Evolutionary conservation across 2,113 vertebrate genomes (phyloP).

Genomic region (Chinchilla lanigera): DNA sequence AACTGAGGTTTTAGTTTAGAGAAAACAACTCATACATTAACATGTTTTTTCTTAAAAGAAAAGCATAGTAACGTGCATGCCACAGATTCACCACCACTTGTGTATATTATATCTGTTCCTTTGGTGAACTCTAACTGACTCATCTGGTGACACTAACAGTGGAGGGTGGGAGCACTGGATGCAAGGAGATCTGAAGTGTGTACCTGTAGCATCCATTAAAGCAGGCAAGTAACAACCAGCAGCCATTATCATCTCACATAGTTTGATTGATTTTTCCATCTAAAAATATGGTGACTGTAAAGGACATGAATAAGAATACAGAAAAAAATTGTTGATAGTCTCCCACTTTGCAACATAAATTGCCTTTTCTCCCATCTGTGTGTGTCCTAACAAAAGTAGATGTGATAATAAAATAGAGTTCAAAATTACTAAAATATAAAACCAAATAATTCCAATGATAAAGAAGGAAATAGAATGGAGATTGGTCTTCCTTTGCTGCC

Average conservation of each 20-base stretch:
- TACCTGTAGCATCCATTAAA: neutral
- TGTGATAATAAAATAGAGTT: neutral
- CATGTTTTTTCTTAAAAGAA: neutral
- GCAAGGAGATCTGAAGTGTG: neutral
- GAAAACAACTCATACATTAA: neutral
- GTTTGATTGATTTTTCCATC: slow-evolving; percentile 9
- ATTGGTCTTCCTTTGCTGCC: neutral
- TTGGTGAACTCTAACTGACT: neutral
- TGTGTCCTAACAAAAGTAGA: neutral
- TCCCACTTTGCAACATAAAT: neutral
- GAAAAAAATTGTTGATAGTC: neutral
- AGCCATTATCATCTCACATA: neutral
- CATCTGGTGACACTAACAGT: neutral
- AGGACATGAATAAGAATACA: slow-evolving; percentile 8
- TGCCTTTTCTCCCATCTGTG: neutral
- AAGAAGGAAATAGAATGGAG: neutral
- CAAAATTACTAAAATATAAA: slow-evolving; percentile 25
- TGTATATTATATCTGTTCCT: neutral
- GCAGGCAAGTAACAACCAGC: neutral
- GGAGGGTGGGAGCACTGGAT: neutral
- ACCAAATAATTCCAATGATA: neutral
- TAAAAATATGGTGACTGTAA: neutral
- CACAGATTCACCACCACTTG: neutral
- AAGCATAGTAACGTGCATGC: neutral
- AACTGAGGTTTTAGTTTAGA: neutral